Conservation (phyloP, 2,113 vertebrate species). For the Poecile atricapillus region DNA sequence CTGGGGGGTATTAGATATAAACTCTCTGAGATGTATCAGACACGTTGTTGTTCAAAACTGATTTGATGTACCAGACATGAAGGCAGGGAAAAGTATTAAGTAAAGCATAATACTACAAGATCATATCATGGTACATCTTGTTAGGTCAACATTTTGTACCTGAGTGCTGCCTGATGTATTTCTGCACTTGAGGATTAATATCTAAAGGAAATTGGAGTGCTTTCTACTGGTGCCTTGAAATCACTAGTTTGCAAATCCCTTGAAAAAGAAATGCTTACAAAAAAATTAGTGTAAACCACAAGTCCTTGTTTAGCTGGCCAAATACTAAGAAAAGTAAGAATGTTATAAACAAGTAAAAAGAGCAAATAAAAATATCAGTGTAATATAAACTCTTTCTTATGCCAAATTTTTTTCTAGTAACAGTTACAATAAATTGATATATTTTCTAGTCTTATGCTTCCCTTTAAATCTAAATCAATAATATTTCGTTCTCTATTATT, state of each 20-base stretch:
- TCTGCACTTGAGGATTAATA: background rate
- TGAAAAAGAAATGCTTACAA: background rate
- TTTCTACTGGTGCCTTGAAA: background rate
- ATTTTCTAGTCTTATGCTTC: background rate
- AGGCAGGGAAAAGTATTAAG: background rate
- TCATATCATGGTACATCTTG: background rate
- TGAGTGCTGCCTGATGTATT: background rate
- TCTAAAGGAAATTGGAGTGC: background rate
- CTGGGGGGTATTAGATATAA: background rate
- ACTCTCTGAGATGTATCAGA: background rate
- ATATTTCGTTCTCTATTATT: background rate
- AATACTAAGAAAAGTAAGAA: background rate
- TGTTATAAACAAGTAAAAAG: background rate
- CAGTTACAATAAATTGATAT: background rate
- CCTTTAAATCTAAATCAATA: background rate
- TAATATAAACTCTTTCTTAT: background rate
- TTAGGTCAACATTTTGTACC: background rate
- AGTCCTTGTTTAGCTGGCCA: background rate
- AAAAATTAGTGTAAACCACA: background rate
- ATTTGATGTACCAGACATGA: background rate
- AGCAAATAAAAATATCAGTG: background rate
- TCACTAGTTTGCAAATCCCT: background rate
- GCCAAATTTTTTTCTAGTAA: background rate
- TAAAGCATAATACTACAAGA: background rate
- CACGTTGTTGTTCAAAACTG: background rate